Percentiles rank a stretch among this genome's conserved stretches.
Conservation (phyloP, 2,113 vertebrate genomes). For the Dascyllus trimaculatus region DNA sequence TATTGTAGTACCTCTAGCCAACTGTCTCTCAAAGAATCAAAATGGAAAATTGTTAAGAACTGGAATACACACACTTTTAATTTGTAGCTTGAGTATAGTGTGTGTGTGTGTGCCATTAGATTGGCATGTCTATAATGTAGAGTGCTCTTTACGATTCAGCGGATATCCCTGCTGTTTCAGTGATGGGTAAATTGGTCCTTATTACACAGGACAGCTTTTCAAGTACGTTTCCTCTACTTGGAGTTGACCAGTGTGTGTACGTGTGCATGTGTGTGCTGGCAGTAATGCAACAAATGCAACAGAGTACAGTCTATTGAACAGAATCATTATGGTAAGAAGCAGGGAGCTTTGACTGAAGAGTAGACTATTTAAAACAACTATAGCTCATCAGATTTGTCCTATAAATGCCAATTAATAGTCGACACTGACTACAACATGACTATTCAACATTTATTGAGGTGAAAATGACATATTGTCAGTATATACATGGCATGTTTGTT, state of each 20-base stretch:
- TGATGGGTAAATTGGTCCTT: slow-evolving; percentile 48
- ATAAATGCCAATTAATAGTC: too few relatives aligned
- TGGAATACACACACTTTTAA: too few relatives aligned
- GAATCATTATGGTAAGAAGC: not conserved
- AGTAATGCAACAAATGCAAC: not conserved
- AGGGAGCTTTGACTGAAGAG: not conserved
- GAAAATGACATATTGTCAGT: too few relatives aligned
- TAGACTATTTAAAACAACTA: not conserved
- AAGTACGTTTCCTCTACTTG: not conserved
- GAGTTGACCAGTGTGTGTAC: not conserved
- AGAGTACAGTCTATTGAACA: not conserved
- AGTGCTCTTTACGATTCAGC: slow-evolving; percentile 36
- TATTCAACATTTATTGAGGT: too few relatives aligned
- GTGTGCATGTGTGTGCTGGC: not conserved
- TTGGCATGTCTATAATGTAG: not conserved
- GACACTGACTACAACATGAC: not conserved
- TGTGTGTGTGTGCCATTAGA: not conserved
- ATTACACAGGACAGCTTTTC: slow-evolving; percentile 46
- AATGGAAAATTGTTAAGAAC: too few relatives aligned
- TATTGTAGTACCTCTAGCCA: too few relatives aligned
- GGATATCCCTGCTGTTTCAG: slow-evolving; percentile 51
- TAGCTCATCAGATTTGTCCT: not conserved
- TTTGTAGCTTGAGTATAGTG: not conserved
- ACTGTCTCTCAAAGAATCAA: too few relatives aligned
- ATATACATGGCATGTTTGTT: too few relatives aligned